Evolutionary conservation across 2,888 invertebrate genomes (phyloP), one percentile per base, ranked within the genome.

Genomic region (Parnassius mnemosyne): DNA sequence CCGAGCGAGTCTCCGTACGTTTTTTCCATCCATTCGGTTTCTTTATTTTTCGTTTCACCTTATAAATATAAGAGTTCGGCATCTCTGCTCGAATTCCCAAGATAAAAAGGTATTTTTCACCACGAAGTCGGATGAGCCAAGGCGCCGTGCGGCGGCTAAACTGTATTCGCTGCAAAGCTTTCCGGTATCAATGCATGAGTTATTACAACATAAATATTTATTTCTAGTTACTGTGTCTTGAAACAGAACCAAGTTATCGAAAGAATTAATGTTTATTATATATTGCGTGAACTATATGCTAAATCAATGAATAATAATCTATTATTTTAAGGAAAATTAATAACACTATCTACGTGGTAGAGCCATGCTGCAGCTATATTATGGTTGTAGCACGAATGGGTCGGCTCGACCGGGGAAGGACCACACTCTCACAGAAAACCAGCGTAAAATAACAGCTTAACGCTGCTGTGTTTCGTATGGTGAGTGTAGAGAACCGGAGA

Each of bases 31-130:
- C 80, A 79, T 84, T 84, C 81, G 76, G 83, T 84, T 89, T 87
- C 85, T 89, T 89, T 88, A 89, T 88, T 86, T 83, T 81, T 77
- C 78, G 77, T 81, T 84, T 79, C 82, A 77, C 81, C 84, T 82
- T 87, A 89, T 88, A 88, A 87, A 87, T 88, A 87, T 85, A 87
- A 83, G 85, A 86, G 85, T 87, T 87, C 80, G 85, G 84, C 81
- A 85, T 83, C 82, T 83, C 77, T 76, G 77, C 81, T 79, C 83
- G 85, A 87, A 90, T 88, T 89, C 88, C 87, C 88, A 80, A 86
- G 89, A 85, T 87, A 83, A 87, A 88, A 84, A 81, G 83, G 81
- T 85, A 86, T 89, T 88, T 89, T 87, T 85, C 87, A 85, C 84
- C 79, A 75, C 73, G 75, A 73, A 78, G 77, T 75, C 72, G 71